A percentile compares a stretch with the other conserved stretches of the same genome.
These are phyloP conservation scores for Hartigia nigra DNA, from an alignment of 2,888 invertebrate genomes.

Conservation along the genomic window DNA sequence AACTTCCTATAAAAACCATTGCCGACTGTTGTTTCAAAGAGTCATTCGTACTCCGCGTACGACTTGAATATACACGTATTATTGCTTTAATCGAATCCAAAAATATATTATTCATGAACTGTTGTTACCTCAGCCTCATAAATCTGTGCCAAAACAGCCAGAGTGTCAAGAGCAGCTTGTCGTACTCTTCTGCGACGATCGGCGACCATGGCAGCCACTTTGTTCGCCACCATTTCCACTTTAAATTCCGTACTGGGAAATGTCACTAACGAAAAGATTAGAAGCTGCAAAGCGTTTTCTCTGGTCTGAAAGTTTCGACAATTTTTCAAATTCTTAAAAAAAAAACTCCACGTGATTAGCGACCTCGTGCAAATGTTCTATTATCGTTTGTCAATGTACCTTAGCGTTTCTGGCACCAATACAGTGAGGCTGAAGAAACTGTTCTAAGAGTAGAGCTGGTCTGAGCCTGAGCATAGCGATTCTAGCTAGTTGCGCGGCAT, in stretches of 20 bases:
- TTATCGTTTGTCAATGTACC: slow-evolving; percentile 33
- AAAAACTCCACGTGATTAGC: neutral
- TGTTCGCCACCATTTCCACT: slow-evolving; percentile 52
- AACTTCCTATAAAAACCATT: slow-evolving; percentile 61
- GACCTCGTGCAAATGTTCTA: neutral
- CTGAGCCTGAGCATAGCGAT: slow-evolving; percentile 67
- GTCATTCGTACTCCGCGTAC: neutral
- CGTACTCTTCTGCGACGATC: slow-evolving; percentile 80
- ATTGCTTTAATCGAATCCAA: neutral
- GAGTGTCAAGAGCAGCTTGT: slow-evolving; percentile 82
- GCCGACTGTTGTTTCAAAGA: neutral
- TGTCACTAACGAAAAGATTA: slow-evolving; percentile 81
- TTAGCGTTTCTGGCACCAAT: slow-evolving; percentile 60
- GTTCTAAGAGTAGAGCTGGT: slow-evolving; percentile 69
- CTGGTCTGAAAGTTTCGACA: slow-evolving; percentile 68
- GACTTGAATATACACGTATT: neutral
- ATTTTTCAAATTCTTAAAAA: neutral
- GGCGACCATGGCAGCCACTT: slow-evolving; percentile 54
- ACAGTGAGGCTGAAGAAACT: slow-evolving; percentile 66
- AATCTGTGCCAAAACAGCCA: slow-evolving; percentile 82
- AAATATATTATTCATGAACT: neutral
- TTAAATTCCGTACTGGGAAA: slow-evolving; percentile 79
- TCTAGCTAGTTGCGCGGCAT: slow-evolving; percentile 63
- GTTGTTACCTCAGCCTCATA: slow-evolving; percentile 53
- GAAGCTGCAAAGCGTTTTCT: slow-evolving; percentile 80